Evolutionary conservation across 2,113 vertebrate species (phyloP), one percentile per base, ranked within the genome.

Genomic region (Phoxinus phoxinus): DNA sequence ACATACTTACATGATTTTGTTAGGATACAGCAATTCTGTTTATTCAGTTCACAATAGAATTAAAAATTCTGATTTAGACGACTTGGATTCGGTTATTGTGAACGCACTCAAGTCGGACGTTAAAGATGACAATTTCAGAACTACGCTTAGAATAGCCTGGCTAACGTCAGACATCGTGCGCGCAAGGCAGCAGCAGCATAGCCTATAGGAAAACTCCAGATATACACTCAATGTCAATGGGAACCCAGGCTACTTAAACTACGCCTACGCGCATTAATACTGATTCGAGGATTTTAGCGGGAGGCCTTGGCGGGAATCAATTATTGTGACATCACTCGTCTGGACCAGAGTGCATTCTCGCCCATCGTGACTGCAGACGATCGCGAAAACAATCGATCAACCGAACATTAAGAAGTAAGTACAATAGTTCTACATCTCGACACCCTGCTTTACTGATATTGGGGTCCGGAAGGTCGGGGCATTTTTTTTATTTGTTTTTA

Each of bases 31-130:
- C 25, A 63, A 63, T 63, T 63, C 25, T 63, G n/a, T 63, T 63
- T 63, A 63, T 63, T 63, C 61, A 63, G 61, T 63, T 63, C 61
- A 63, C 61, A 63, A 30, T 63, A 63, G 61, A 63, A 63, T 63
- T 63, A 51, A 63, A 63, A 27, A 63, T 25, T 25, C 61, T 27
- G 61, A 63, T 63, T 63, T 63, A 63, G 61, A 63, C 25, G 25
- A 63, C 61, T 63, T 63, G 61, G 61, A 63, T 63, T 63, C 61
- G 30, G 61, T 65, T 65, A 15, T 65, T 65, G 61, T 3, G 61
- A 65, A 65, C 61, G 61, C 61, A 65, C 25, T 65, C n/a, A n/a
- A n/a, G 61, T 65, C 61, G 61, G 61, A 65, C n/a, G n/a, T n/a
- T n/a, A n/a, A n/a, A n/a, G n/a, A n/a, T n/a, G n/a, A n/a, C n/a